Base-by-base conservation (phyloP, 2,797 vertebrate species). In the Adelosebastes latens region DNA sequence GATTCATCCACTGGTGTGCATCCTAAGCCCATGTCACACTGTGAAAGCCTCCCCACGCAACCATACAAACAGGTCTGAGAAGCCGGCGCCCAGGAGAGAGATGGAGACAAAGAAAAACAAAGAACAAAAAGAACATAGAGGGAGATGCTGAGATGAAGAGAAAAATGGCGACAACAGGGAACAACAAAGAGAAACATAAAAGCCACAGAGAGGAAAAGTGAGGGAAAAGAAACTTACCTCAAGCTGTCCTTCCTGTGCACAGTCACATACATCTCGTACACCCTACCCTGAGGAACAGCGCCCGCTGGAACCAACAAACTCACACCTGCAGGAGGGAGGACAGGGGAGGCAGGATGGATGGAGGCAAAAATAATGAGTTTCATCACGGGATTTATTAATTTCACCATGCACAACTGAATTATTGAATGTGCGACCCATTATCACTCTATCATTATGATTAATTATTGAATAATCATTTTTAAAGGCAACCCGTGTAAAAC, bases 261-360 rank as follows among this genome's bases (percentile, higher is more conserved):
- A 56, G 97, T 98, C 96, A 99, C 96, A 88, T 98, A 98, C 97
- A 99, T 98, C 94, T 99, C 98, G 66, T 98, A 99, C 83, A 98
- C 97, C 91, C 98, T 93, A 36, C 98, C 97, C 91, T 97, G 97
- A 88, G 98, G 98, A 94, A 99, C 93, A 0, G 97, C 97, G 49
- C 98, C 97, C 0, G 97, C 97, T 81, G 98, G 98, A 91, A 98
- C 97, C 96, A 98, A 94, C 96, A 99, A 93, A 88, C 98, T 98
- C 73, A 99, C 97, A 89, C 98, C 98, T 99, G 95, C 88, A 93
- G 70, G 79, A 39, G 71, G 78, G 67, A 81, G 61, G 60, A 80
- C 62, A 65, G 65, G 7, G 39, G 32, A 53, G 29, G 61, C 36
- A 68, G 31, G 64, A 84, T 36, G 75, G 72, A 80, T 32, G 22